Evolutionary conservation across 2,888 invertebrate genomes (phyloP), one percentile per base, ranked within the genome.

Genomic region (Panopea generosa): DNA sequence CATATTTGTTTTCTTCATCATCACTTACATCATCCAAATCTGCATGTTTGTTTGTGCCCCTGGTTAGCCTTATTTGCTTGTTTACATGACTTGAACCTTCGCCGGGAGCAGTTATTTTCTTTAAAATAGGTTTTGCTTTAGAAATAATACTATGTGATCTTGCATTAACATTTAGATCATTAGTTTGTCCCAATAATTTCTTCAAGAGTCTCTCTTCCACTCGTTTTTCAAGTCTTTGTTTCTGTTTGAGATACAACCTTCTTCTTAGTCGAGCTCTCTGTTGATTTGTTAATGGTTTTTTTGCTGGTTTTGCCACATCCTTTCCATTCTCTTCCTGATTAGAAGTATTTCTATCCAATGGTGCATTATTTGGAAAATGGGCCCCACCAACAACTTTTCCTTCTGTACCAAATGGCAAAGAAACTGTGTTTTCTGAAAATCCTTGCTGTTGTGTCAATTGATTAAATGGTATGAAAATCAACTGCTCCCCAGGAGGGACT

Each of bases 381-480:
- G 24, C 22, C 26, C 22, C 27, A 7, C 3, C 18, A 60, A 11
- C 43, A 7, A 24, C n/a, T 2, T 2, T 24, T 18, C 40, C 43
- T 20, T 43, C 20, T 27, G 9, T 14, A 24, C 16, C 24, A 33
- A 53, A 29, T 43, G 63, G 22, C 18, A 4, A 11, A 14, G 38
- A 26, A 20, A 9, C 20, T 7, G 63, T 11, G 45, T 45, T 63
- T 26, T 63, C 75, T 20, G 75, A 29, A 49, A 40, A 56, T 18
- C 53, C 69, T 40, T 33, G 55, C n/a, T 53, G 27, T 38, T 76
- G 76, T 38, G 66, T 67, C 7, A 73, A 33, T 11, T 33, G 33
- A 11, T 33, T 59, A 69, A 77, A 77, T 6, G 77, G 77, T 16
- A 77, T 77, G 49, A 77, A 77, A 24, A 77, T 59, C 26, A 72